Evolutionary conservation across 2,888 invertebrate species (phyloP), one percentile per base, ranked within the genome.

Genomic region (Drosophila fulvimacula): DNA sequence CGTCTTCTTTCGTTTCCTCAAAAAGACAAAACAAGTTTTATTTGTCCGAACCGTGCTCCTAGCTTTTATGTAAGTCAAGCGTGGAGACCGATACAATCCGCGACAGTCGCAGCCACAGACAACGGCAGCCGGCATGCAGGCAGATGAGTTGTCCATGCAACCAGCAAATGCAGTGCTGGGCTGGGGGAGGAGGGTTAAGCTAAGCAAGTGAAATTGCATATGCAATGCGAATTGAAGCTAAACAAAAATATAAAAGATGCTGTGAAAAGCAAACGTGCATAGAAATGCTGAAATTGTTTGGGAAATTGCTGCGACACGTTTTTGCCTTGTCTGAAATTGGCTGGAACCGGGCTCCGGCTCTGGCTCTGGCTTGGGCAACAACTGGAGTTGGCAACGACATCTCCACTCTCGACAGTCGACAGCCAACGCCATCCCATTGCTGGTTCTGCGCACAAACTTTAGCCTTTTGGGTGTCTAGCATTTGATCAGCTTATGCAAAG

Each of bases 1-100:
- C 56, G 69, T 73, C 78, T 74, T 75, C 76, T 81, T 70, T 81
- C 81, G 89, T 82, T 84, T 85, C 85, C 85, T 85, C 82, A 69
- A 88, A 76, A 73, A 76, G 79, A 72, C 73, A 82, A 76, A 84
- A 85, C 89, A 61, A 85, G 89, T 85, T 85, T 82, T 63, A 59
- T 86, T 81, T 83, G 79, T 71, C 69, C 84, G 51, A 73, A 59
- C 61, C 64, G 69, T 71, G 76, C 83, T 88, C 87, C 87, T 70
- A 73, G 82, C 90, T 85, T 85, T 85, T 85, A 85, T 85, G 90
- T 85, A 85, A 85, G 89, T 82, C 88, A 89, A 85, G 64, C 84
- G 73, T 82, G 80, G 73, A 75, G 83, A 73, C 83, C 53, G 69
- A 81, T 67, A 63, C 64, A 62, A 65, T 62, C 64, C 62, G 61